Base-by-base conservation (phyloP, 2,888 invertebrate genomes). In the Urechis unicinctus region DNA sequence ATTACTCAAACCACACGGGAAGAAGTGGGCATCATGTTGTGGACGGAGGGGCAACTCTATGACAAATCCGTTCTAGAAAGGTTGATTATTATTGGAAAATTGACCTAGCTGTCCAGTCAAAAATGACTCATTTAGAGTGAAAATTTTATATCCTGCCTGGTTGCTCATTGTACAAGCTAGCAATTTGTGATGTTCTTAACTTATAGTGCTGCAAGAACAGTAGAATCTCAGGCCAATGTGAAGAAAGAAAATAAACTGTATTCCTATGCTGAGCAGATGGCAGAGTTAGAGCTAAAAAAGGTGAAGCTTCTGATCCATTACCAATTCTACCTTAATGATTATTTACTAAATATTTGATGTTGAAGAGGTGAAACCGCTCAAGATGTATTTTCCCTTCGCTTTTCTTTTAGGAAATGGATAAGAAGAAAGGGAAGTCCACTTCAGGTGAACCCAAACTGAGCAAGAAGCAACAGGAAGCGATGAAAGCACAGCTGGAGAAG, bases 171-270 rank as follows among this genome's bases (percentile, higher is more conserved):
- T 29, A 13, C 6, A 36, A 17, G 36, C 9, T 36, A 9, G 25
- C 28, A 13, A 26, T 48, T 1, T 25, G 25, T 21, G 28, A 2
- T 26, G 26, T 26, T 6, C 44, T 17, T 22, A 5, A 4, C 22
- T 46, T 30, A 22, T 61, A 72, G 73, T 61, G 68, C 69, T 21
- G 65, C 64, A 53, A 70, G 69, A 47, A 51, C 64, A 25, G 64
- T 62, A 25, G 61, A 58, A 9, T 58, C 65, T 30, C 64, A 66
- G 22, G 62, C 66, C 58, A 94, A 96, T 68, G 83, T 96, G 75
- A 93, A 91, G 78, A 84, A 95, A 21, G 97, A 97, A 77, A 96
- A 92, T 77, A 96, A 95, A 79, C 90, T 88, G 1, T 97, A 97
- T 78, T 92, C 93, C 60, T 95, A 91, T 77, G 91, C 93, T 73